Evolutionary conservation across 2,797 vertebrate genomes (phyloP).

Genomic region (Phyllotis vaccarum): DNA sequence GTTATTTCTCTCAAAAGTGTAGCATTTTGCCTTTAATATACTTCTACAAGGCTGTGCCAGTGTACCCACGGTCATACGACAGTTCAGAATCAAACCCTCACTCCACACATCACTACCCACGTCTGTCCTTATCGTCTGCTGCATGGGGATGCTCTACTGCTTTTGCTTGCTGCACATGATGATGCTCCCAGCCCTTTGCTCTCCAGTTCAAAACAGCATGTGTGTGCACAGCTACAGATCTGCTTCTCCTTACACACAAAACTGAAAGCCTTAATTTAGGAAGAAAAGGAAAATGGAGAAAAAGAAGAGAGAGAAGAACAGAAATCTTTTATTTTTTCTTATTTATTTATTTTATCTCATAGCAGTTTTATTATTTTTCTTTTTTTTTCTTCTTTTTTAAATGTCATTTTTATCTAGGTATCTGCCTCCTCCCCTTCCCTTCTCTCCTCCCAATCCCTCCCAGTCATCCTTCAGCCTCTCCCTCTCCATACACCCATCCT

Average conservation of each 20-base stretch:
- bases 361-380: background rate
- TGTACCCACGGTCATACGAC: too few relatives aligned
- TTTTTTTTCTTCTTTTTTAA: too few relatives aligned
- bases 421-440: too few relatives aligned
- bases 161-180: background rate
- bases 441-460: too few relatives aligned
- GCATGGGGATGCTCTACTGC: background rate
- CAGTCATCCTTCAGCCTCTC: too few relatives aligned
- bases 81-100: background rate
- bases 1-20: background rate
- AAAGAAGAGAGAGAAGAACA: background rate
- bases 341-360: background rate
- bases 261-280: background rate
- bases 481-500: too few relatives aligned
- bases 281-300: background rate
- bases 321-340: background rate
- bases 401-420: too few relatives aligned
- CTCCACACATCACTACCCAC: rapidly evolving
- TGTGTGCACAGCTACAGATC: rapidly evolving
- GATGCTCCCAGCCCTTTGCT: background rate
- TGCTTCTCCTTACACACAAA: background rate
- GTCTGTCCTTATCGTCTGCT: background rate
- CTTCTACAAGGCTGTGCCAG: background rate
- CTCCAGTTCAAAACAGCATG: background rate
- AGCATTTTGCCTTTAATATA: background rate